Evolutionary conservation across 1,140 invertebrate genomes (phyloP).

Genomic region (Aphelinus certus): DNA sequence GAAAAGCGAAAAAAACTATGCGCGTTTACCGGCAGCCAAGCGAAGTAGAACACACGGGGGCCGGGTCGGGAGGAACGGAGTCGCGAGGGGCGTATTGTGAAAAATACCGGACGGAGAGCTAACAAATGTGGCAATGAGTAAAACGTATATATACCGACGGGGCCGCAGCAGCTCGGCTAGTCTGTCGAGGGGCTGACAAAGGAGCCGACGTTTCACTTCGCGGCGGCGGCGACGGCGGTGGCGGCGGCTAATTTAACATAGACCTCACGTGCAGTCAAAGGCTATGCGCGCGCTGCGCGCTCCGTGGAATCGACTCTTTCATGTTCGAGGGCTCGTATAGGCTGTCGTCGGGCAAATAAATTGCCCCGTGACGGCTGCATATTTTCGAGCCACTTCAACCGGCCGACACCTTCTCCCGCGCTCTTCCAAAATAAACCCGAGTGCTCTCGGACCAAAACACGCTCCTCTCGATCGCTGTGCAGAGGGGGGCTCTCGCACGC

Average conservation of each 20-base stretch:
- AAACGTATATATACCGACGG: background rate
- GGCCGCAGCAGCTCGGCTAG: background rate
- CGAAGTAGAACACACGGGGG: too few relatives aligned
- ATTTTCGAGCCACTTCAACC: background rate
- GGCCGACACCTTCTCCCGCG: too few relatives aligned
- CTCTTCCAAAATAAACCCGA: conserved; percentile 20
- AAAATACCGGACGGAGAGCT: background rate
- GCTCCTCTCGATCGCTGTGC: too few relatives aligned
- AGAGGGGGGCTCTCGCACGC: too few relatives aligned
- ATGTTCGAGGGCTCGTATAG: background rate
- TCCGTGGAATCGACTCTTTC: conserved; percentile 2
- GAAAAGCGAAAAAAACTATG: too few relatives aligned
- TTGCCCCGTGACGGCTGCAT: background rate
- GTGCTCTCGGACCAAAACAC: too few relatives aligned
- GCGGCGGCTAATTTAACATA: too few relatives aligned
- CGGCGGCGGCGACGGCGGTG: background rate
- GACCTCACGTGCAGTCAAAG: background rate
- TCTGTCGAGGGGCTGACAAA: conserved; percentile 9
- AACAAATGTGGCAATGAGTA: conserved; percentile 26
- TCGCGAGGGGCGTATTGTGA: too few relatives aligned
- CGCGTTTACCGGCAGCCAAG: too few relatives aligned
- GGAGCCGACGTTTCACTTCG: background rate
- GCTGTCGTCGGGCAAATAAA: background rate
- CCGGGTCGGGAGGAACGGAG: background rate
- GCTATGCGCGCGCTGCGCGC: background rate